A percentile compares a stretch with the other conserved stretches of the same genome.
Evolutionary conservation across 2,888 invertebrate species (phyloP).

Genomic region (Quadroppia sp.): DNA sequence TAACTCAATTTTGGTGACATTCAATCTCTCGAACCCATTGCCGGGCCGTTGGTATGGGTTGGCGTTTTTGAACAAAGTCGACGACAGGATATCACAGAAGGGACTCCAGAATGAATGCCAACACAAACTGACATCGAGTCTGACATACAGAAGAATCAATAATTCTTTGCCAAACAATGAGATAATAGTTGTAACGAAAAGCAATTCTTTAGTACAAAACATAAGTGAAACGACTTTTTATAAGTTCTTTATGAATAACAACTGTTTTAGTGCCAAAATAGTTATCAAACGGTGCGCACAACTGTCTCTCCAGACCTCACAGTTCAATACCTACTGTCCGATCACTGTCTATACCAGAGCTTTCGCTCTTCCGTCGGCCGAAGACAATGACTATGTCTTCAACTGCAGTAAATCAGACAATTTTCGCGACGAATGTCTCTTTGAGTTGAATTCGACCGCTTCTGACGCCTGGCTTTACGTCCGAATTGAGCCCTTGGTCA

Average conservation of each 20-base stretch:
- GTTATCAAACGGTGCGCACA: conserved; percentile 34
- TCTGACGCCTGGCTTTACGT: conserved; percentile 36
- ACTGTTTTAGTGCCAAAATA: conserved; percentile 40
- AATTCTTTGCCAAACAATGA: neutral
- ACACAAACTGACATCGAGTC: conserved; percentile 35
- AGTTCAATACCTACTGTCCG: conserved; percentile 10
- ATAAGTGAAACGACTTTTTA: conserved; percentile 22
- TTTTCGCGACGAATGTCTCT: conserved; percentile 16
- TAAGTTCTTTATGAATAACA: conserved; percentile 32
- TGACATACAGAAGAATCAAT: conserved; percentile 7
- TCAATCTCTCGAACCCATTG: conserved; percentile 50
- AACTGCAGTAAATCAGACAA: conserved; percentile 27
- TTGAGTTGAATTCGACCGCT: conserved; percentile 6
- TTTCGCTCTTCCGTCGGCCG: conserved; percentile 29
- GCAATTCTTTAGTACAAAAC: conserved; percentile 22
- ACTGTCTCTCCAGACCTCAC: neutral
- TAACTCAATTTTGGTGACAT: conserved; percentile 48
- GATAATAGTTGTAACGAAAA: conserved; percentile 23
- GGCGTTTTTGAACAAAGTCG: conserved; percentile 57
- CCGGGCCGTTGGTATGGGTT: conserved; percentile 54
- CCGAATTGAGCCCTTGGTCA: neutral
- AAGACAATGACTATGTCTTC: neutral
- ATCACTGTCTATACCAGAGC: conserved; percentile 20
- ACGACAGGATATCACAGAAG: conserved; percentile 46
- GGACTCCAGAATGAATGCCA: conserved; percentile 38